Evolutionary conservation across 2,888 invertebrate genomes (phyloP), one percentile per base, ranked within the genome.

Genomic region (Drosophila nigritarsus): DNA sequence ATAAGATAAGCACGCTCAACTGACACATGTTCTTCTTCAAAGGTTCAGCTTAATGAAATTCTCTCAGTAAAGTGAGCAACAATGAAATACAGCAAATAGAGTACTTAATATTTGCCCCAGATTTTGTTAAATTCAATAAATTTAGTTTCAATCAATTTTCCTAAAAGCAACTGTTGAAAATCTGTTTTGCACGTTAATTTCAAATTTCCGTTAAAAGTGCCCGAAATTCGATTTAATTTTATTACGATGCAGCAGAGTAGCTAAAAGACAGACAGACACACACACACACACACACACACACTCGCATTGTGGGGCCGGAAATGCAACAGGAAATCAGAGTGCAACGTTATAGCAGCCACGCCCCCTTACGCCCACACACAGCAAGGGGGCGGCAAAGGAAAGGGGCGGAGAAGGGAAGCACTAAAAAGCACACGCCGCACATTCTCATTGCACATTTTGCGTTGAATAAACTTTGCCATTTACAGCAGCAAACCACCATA

Each of bases 301-400:
- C 32, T 51, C 20, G 27, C 48, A 27, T 40, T 58, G 48, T 15
- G 20, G 36, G 55, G 29, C 8, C 74, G 75, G 73, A 77, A 75
- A 77, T 80, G 83, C 81, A 90, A 84, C 84, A 83, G 81, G 84
- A 84, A 85, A 86, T 89, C 89, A 83, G 87, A 75, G 87, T 81
- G 78, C 78, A 69, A 70, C 61, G 70, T 65, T 72, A 68, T 71
- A 75, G 73, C 56, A 36, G 50, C 59, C 75, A 75, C 79, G 65
- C 69, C 76, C 27, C 38, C 62, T 7, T 6, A 8, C 20, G 56
- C 40, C 42, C 29, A 18, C 36, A 27, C 48, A 49, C 40, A 55
- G 27, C 58, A 36, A 61, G 29, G 27, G 34, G 1, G 29, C 30
- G 36, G 54, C 50, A 59, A 40, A 59, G 50, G 48, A 55, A 36